Evolutionary conservation across 1,140 invertebrate genomes (phyloP), one percentile per base, ranked within the genome.

Genomic region (Oscheius sp.): DNA sequence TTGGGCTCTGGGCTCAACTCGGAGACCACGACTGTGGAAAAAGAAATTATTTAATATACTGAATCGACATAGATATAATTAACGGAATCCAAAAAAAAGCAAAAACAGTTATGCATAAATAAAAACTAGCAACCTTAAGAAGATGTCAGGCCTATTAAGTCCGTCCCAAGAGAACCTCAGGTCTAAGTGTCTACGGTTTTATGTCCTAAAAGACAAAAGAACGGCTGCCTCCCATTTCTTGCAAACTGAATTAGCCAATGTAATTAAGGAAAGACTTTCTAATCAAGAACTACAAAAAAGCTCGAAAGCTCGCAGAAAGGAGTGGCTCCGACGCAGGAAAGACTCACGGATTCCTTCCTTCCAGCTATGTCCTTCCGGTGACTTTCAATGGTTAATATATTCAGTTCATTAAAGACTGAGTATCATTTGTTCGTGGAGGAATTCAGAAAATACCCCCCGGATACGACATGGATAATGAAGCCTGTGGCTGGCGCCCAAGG

Each of bases 381-480:
- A 82, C 82, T 84, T 74, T 68, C 23, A 20, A 68, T 28, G 18
- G 78, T 31, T 46, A 18, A n/a, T 77, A 28, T 18, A 18, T 42
- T 52, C 59, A 42, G 67, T 49, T 59, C 29, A 45, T 67, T 82
- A 36, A 66, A 86, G 85, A 82, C 84, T 31, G 87, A 88, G 66
- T 88, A 87, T 72, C 87, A 87, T 72, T 84, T 87, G 55, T 88
- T 88, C 84, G 86, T 87, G 52, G 87, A 88, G 72, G 86, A 88
- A 73, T 88, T 87, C 69, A 85, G 86, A 74, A 86, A 85, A 55
- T 85, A 82, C 75, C 85, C 83, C 7, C 28, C 58, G 20, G 85
- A 86, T 1, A 85, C 85, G 20, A 86, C 87, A n/a, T 87, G 87
- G 87, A 87, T 87, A 46, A 87, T 87, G 87, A 88, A 88, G 70